Conservation (phyloP, 1,140 invertebrate species). For the Bombus pascuorum region DNA sequence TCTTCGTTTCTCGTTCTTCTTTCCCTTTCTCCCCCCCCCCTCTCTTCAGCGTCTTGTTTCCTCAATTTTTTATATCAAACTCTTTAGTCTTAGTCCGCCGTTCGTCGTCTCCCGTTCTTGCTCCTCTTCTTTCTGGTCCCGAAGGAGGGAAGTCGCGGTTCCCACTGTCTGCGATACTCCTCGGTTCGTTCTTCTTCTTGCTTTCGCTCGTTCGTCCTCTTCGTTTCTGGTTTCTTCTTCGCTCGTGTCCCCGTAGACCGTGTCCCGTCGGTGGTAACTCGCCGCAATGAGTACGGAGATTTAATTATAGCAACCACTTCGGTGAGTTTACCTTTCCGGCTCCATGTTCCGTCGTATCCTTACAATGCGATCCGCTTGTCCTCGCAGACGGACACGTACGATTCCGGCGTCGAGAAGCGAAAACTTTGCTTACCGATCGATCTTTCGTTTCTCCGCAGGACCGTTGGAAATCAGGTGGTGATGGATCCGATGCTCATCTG, state of each 20-base stretch:
- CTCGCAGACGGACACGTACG: neutral
- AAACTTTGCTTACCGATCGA: neutral
- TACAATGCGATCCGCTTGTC: neutral
- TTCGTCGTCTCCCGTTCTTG: slow-evolving; percentile 37
- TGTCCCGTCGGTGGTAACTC: neutral
- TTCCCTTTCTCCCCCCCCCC: neutral
- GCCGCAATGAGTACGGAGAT: slow-evolving; percentile 34
- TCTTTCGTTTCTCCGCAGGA: slow-evolving; percentile 83
- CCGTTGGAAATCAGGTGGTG: slow-evolving; percentile 91
- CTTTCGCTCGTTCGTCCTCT: neutral
- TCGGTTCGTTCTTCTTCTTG: slow-evolving; percentile 19
- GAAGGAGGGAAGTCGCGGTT: slow-evolving; percentile 45
- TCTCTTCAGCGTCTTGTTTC: neutral
- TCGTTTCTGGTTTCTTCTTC: slow-evolving; percentile 42
- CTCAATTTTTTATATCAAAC: slow-evolving; percentile 27
- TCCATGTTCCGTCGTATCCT: neutral
- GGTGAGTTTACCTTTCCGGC: slow-evolving; percentile 20
- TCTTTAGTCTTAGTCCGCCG: slow-evolving; percentile 29
- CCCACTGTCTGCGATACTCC: slow-evolving; percentile 13
- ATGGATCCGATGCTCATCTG: slow-evolving; percentile 94
- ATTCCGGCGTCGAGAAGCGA: neutral
- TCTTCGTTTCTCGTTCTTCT: neutral
- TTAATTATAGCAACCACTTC: slow-evolving; percentile 53
- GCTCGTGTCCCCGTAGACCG: slow-evolving; percentile 14
- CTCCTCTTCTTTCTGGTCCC: slow-evolving; percentile 32